A percentile compares a stretch with the other conserved stretches of the same genome.
Evolutionary conservation across 2,888 invertebrate species (phyloP).

Genomic region (Griposia aprilina): DNA sequence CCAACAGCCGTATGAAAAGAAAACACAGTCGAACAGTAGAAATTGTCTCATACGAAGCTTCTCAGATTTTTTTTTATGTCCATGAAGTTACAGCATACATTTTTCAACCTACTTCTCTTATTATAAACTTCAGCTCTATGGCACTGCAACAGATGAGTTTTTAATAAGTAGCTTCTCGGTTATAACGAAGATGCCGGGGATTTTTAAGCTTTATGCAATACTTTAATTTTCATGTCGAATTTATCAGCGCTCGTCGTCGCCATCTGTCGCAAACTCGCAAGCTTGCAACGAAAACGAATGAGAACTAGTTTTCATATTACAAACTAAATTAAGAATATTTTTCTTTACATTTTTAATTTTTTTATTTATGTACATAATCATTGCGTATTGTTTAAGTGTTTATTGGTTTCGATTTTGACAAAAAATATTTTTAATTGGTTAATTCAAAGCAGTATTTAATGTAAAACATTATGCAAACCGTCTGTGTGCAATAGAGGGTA

Average conservation of each 20-base stretch:
- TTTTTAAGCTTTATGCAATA: neutral
- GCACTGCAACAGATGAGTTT: neutral
- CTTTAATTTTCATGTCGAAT: slow-evolving; percentile 13
- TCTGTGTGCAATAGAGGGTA: neutral
- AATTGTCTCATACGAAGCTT: neutral
- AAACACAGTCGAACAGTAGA: neutral
- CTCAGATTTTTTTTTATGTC: neutral
- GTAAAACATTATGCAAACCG: neutral
- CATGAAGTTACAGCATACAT: neutral
- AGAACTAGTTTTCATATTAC: neutral
- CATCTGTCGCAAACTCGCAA: neutral
- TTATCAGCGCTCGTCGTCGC: neutral
- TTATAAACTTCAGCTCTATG: neutral
- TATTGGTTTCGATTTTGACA: neutral
- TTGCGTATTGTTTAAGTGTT: neutral
- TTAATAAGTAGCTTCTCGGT: neutral
- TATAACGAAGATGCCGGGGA: neutral
- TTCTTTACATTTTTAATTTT: too few relatives aligned
- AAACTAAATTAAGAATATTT: neutral
- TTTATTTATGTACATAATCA: too few relatives aligned
- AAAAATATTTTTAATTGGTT: neutral
- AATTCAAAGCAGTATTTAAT: neutral
- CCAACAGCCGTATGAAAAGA: neutral
- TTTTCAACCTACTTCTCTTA: neutral
- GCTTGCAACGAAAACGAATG: neutral